These are phyloP conservation scores for Felis chaus DNA, from an alignment of 2,113 vertebrate species.

Conservation along the genomic window DNA sequence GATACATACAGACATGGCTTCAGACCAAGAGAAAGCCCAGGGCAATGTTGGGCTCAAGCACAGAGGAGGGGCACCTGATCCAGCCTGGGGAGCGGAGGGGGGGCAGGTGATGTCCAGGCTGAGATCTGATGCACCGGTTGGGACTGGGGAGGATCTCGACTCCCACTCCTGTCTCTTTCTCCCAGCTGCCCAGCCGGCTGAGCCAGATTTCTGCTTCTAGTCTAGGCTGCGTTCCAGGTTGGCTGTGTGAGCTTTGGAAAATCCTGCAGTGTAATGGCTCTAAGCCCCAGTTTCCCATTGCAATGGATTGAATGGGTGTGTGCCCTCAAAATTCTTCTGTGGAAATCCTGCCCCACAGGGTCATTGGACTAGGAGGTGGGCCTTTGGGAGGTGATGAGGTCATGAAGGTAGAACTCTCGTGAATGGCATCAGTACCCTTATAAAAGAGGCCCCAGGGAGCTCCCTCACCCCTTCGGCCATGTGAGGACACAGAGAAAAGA, in stretches of 20 bases:
- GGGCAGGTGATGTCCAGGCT: neutral
- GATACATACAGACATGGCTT: fast-evolving
- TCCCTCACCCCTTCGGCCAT: fast-evolving
- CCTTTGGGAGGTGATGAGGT: neutral
- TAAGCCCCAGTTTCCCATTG: neutral
- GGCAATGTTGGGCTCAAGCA: fast-evolving
- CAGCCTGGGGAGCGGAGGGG: neutral
- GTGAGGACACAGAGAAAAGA: neutral
- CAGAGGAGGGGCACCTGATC: neutral
- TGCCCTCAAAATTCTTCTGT: neutral
- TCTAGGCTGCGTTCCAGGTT: neutral
- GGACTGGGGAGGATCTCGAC: neutral
- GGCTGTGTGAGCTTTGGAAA: neutral
- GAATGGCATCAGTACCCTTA: neutral
- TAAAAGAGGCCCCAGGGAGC: neutral
- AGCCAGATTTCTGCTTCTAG: neutral
- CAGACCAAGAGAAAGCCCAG: neutral
- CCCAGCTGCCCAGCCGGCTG: neutral
- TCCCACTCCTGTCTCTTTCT: neutral
- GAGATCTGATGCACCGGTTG: neutral
- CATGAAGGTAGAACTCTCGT: neutral
- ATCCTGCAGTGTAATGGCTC: neutral
- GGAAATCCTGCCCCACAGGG: neutral
- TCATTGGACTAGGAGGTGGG: neutral
- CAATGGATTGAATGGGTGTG: neutral